phyloP scores from a whole-genome alignment of 2,113 vertebrate genomes.

The Tauraco erythrolophus region DNA sequence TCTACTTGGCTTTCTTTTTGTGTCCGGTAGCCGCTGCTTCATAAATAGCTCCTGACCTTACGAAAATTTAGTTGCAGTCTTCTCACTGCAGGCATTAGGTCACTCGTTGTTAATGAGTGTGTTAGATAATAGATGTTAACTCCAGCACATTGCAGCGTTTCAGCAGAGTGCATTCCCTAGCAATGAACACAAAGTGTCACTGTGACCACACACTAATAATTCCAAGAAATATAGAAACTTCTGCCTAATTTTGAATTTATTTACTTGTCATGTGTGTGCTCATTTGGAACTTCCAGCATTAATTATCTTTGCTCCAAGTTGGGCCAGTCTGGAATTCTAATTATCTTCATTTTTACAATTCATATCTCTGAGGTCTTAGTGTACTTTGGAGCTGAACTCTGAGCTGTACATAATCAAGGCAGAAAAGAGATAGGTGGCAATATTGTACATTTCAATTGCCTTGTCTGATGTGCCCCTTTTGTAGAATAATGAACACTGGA shows the following conservation, averaged over 20 bases:
- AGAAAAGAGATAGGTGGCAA: slow-evolving; percentile 56
- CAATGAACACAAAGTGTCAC: slow-evolving; percentile 87
- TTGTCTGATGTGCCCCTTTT: slow-evolving; percentile 44
- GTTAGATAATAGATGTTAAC: slow-evolving; percentile 52
- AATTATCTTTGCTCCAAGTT: slow-evolving; percentile 51
- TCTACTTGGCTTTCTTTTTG: background rate
- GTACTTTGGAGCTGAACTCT: background rate
- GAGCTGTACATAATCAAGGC: slow-evolving; percentile 23
- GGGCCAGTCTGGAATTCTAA: slow-evolving; percentile 30
- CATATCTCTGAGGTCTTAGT: background rate
- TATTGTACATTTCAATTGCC: slow-evolving; percentile 47
- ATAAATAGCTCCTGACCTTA: slow-evolving; percentile 15
- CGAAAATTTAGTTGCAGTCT: background rate
- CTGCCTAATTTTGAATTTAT: slow-evolving; percentile 61
- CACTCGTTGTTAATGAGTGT: background rate
- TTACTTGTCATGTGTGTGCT: slow-evolving; percentile 12
- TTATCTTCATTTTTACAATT: slow-evolving; percentile 44
- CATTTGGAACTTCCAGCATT: slow-evolving; percentile 42
- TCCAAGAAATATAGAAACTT: slow-evolving; percentile 67
- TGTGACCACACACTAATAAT: slow-evolving; percentile 80
- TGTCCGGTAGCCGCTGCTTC: background rate
- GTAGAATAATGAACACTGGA: slow-evolving; percentile 51
- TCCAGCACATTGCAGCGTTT: background rate
- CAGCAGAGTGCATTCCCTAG: slow-evolving; percentile 79
- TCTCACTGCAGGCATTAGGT: background rate